These are phyloP conservation scores for Norana najaformis DNA, from an alignment of 2,888 invertebrate species.

Conservation along the genomic window DNA sequence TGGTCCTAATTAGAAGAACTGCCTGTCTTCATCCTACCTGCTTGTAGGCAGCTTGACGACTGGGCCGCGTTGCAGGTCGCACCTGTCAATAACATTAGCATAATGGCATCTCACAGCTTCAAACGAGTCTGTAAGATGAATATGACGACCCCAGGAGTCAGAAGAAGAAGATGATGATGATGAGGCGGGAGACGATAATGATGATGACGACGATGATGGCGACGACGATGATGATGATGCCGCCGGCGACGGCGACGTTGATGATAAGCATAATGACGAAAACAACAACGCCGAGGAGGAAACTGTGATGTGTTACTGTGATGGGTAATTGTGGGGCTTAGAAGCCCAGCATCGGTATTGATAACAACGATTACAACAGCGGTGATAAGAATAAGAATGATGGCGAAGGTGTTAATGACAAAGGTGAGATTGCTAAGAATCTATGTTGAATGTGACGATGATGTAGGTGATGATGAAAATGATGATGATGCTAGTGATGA, in stretches of 20 bases:
- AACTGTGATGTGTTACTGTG: background rate
- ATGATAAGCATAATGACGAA: background rate
- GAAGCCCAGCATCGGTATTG: background rate
- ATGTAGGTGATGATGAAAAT: background rate
- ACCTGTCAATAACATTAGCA: background rate
- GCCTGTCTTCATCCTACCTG: background rate
- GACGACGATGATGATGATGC: background rate
- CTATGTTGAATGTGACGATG: background rate
- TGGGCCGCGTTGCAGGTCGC: background rate
- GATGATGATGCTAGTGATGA: background rate
- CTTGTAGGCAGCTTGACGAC: constrained; percentile 21
- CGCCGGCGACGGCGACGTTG: background rate
- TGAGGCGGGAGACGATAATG: background rate
- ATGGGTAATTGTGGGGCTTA: background rate
- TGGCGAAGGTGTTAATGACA: too few species aligned
- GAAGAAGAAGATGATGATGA: background rate
- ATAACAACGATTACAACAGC: background rate
- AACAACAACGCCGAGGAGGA: background rate
- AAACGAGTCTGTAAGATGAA: background rate
- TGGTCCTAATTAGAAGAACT: background rate
- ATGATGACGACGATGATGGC: background rate
- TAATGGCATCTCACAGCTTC: background rate
- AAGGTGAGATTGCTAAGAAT: background rate
- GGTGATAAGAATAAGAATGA: background rate
- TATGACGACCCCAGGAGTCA: background rate